Percentiles rank a stretch among this genome's conserved stretches.
Evolutionary conservation across 1,140 invertebrate genomes (phyloP).

Genomic region (Pseudomyrmex pallidus): DNA sequence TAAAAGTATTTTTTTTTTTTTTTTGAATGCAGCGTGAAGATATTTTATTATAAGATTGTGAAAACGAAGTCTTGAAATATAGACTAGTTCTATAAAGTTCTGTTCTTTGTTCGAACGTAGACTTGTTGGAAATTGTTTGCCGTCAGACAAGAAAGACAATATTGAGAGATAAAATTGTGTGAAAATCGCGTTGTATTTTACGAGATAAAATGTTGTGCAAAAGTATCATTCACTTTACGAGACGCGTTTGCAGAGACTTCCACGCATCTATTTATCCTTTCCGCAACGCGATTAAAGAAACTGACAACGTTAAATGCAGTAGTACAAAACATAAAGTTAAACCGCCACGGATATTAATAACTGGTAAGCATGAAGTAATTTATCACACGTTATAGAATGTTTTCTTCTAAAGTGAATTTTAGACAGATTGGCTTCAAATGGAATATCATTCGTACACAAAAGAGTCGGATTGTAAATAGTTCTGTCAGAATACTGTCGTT

Average conservation of each 20-base stretch:
- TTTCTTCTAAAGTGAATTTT: too few relatives aligned
- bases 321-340: conserved; percentile 34
- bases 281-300: not conserved
- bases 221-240: conserved; percentile 37
- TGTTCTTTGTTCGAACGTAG: not conserved
- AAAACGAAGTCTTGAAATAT: too few relatives aligned
- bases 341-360: conserved; percentile 82
- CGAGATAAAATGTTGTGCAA: conserved; percentile 64
- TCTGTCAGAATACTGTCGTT: too few relatives aligned
- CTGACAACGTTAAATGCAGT: not conserved
- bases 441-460: too few relatives aligned
- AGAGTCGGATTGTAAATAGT: too few relatives aligned
- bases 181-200: not conserved
- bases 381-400: not conserved
- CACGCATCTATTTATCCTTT: not conserved
- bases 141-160: not conserved
- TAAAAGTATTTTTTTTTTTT: not conserved
- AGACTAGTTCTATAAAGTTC: not conserved
- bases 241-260: conserved; percentile 34
- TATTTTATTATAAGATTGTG: too few relatives aligned
- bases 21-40: too few relatives aligned
- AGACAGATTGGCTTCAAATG: too few relatives aligned
- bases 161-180: not conserved
- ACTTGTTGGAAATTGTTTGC: not conserved
- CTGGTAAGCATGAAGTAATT: conserved; percentile 73